These are phyloP conservation scores for Ambastaia sidthimunki DNA, from an alignment of 2,797 vertebrate genomes.

Conservation along the genomic window DNA sequence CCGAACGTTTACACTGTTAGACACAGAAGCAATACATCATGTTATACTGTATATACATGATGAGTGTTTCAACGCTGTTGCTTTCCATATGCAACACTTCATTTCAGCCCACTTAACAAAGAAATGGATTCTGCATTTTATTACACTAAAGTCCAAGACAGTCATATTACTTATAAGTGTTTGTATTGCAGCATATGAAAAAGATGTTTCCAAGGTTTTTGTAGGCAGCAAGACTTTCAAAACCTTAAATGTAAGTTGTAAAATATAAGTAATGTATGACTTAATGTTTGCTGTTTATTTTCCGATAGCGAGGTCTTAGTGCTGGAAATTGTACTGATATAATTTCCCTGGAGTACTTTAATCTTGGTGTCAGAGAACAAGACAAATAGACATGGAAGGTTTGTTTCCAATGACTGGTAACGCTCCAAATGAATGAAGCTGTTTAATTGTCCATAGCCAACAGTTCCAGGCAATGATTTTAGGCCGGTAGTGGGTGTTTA, in stretches of 20 bases:
- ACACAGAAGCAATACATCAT: constrained; percentile 9
- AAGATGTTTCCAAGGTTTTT: not conserved
- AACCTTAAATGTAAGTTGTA: constrained; percentile 49
- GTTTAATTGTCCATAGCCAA: constrained; percentile 31
- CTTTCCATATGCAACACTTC: constrained; percentile 21
- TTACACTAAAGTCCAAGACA: constrained; percentile 41
- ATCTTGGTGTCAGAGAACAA: constrained; percentile 34
- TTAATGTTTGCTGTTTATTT: constrained; percentile 56
- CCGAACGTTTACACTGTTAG: constrained; percentile 14
- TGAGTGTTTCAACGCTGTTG: constrained; percentile 16
- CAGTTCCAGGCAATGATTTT: not conserved
- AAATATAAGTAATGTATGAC: constrained; percentile 56
- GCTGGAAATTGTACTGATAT: constrained; percentile 15
- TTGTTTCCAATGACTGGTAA: constrained; percentile 36
- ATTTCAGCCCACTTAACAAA: constrained; percentile 43
- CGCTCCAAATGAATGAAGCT: constrained; percentile 46
- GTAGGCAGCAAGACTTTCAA: not conserved
- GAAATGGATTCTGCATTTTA: constrained; percentile 33
- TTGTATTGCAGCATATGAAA: constrained; percentile 37
- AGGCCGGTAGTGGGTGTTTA: not conserved
- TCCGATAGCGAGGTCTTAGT: constrained; percentile 38
- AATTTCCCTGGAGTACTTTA: constrained; percentile 48
- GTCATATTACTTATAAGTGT: constrained; percentile 30
- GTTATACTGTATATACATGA: not conserved
- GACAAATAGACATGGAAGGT: constrained; percentile 61